phyloP scores from a whole-genome alignment of 2,888 invertebrate genomes.

The Dermolepida albohirtum region DNA sequence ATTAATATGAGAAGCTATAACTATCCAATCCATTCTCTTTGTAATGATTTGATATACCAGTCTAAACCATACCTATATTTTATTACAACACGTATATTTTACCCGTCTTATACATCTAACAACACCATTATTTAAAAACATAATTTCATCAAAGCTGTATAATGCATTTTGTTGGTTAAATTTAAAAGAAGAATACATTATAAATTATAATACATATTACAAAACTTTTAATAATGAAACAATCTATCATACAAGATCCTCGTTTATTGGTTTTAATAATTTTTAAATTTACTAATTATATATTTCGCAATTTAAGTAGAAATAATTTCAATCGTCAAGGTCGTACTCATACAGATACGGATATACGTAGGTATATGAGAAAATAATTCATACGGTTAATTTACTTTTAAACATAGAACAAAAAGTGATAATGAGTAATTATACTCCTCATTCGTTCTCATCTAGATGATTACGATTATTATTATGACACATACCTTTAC shows the following conservation, averaged over 20 bases:
- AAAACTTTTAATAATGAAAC: constrained; percentile 11
- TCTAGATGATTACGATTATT: constrained; percentile 25
- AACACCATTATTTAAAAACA: no score
- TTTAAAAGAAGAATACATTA: no score
- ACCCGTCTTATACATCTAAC: no score
- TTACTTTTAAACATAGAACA: constrained; percentile 26
- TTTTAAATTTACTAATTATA: constrained; percentile 14
- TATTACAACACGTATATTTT: no score
- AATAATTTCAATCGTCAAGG: constrained; percentile 11
- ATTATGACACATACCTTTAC: constrained; percentile 33
- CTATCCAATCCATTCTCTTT: no score
- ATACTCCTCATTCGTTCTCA: constrained; percentile 12
- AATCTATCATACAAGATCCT: not conserved
- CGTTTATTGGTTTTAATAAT: constrained; percentile 5
- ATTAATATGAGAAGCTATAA: no score
- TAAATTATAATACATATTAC: no score
- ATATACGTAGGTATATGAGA: not conserved
- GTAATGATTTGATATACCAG: no score
- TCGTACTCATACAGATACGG: not conserved
- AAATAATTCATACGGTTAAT: constrained; percentile 13
- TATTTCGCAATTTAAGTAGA: constrained; percentile 10
- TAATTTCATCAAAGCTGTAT: no score
- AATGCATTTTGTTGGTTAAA: no score
- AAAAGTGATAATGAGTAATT: constrained; percentile 29
- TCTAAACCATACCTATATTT: no score